Base-by-base conservation (phyloP, 1,140 invertebrate genomes). In the Galleria mellonella region DNA sequence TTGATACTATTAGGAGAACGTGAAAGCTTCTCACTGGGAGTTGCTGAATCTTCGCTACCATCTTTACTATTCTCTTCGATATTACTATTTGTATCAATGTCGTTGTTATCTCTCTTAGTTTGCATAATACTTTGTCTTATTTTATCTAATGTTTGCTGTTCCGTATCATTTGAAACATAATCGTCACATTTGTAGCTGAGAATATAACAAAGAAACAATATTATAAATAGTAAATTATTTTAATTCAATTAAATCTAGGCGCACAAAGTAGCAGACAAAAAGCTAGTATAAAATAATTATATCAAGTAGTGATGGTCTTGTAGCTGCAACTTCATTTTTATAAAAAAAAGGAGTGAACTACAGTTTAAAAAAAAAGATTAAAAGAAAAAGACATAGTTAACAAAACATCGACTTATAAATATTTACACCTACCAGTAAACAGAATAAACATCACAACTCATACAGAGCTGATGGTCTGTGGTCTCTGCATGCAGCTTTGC, bases 101-200 rank as follows among this genome's bases (percentile, higher is more conserved):
- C 42, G 46, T 62, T 51, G 40, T 65, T 56, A 40, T 58, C 50
- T 49, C 51, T 62, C 54, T 74, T 52, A 84, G 55, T 64, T 44
- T 90, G 83, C 43, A 90, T 89, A 73, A 88, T 51, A 86, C 51
- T 66, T 58, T 91, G 86, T 42, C 90, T 88, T 60, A 91, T 85
- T 72, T 87, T 87, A 63, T 91, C 88, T 62, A 94, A 86, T 61
- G 88, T 87, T 27, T 89, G 87, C 47, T 85, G 74, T 49, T 87
- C 78, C n/a, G 90, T 90, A 65, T 94, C 93, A 79, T 94, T 94
- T 51, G 91, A 89, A 15, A 93, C 90, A 89, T 92, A 94, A 52
- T 94, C 93, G 86, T 95, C 92, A 88, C 93, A 95, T 55, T 88
- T 88, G 69, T 95, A 94, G 82, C 93, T 94, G 87, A 46, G 90